phyloP scores from a whole-genome alignment of 2,113 vertebrate species.

The Azemiops feae region DNA sequence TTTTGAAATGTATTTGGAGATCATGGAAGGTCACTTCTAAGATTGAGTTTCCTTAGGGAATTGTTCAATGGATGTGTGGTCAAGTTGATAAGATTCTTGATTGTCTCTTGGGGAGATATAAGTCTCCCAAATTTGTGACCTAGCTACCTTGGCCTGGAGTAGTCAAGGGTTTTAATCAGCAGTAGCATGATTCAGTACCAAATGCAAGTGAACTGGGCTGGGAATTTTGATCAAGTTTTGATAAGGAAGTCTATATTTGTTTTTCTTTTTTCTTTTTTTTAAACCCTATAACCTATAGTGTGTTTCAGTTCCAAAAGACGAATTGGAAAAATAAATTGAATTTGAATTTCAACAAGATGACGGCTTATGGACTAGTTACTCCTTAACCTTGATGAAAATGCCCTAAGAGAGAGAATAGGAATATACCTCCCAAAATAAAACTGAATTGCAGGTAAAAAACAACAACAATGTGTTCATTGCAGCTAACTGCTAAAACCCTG shows the following conservation, averaged over 20 bases:
- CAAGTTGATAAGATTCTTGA: background rate
- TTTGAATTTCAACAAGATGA: background rate
- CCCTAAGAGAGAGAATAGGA: background rate
- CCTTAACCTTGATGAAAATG: background rate
- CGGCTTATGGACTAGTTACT: background rate
- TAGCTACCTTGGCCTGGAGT: background rate
- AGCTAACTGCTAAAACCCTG: background rate
- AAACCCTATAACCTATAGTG: background rate
- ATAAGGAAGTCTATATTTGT: background rate
- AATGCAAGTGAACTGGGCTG: background rate
- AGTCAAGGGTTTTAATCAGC: background rate
- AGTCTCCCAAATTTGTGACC: background rate
- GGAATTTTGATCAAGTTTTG: background rate
- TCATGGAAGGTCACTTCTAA: background rate
- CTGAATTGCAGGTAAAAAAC: background rate
- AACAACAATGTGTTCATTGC: background rate
- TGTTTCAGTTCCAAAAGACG: background rate
- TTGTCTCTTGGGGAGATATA: background rate
- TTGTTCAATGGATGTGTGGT: background rate
- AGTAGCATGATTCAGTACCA: background rate
- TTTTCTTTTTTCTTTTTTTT: too few species aligned
- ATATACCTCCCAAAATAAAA: background rate
- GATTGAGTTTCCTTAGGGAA: background rate
- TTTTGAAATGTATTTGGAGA: background rate
- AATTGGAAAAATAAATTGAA: background rate